Conservation (phyloP, 2,797 vertebrate genomes). For the Echiichthys vipera region DNA sequence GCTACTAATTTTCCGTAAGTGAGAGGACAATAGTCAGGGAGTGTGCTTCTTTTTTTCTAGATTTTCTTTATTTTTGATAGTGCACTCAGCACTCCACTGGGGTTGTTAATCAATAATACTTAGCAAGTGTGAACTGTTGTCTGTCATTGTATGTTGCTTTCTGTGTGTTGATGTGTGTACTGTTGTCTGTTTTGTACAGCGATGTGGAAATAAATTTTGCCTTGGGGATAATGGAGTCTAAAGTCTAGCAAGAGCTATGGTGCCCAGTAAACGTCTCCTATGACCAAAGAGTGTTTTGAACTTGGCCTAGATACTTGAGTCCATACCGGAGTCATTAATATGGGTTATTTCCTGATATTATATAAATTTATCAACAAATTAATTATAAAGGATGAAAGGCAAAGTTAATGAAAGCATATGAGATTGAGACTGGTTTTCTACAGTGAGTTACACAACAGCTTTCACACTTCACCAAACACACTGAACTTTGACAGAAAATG, state of each 20-base stretch:
- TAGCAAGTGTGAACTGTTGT: too few species aligned
- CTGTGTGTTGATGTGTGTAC: too few species aligned
- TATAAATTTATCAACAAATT: not conserved
- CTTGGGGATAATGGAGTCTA: too few species aligned
- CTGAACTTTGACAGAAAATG: not conserved
- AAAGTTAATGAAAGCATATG: not conserved
- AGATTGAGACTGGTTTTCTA: not conserved
- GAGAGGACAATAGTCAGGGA: not conserved
- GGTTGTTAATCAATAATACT: not conserved
- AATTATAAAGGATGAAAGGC: not conserved
- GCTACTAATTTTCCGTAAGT: not conserved
- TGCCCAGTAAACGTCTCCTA: not conserved
- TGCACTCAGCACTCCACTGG: not conserved
- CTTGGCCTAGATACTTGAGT: not conserved
- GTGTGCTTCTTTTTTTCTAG: not conserved
- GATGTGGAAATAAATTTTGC: too few species aligned
- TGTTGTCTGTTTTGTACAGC: too few species aligned
- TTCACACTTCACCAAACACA: slow-evolving; percentile 11
- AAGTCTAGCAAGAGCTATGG: too few species aligned
- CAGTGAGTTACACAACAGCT: not conserved
- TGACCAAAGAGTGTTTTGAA: not conserved
- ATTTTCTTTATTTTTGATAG: not conserved
- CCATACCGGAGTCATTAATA: not conserved
- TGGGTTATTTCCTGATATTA: not conserved
- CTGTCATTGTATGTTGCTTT: too few species aligned